Conservation (phyloP, 1,140 invertebrate genomes). For the Bombus haemorrhoidalis region DNA sequence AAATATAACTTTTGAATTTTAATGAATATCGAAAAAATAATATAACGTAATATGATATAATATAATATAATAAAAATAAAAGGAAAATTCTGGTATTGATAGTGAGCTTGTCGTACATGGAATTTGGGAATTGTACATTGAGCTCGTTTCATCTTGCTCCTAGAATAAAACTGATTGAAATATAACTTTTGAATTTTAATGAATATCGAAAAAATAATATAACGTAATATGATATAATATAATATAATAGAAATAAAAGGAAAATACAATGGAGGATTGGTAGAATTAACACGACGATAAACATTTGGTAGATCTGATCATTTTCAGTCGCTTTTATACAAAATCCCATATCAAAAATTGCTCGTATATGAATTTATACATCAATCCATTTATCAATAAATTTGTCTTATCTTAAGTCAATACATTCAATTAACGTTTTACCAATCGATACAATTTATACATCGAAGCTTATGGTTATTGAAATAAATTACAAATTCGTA, state of each 20-base stretch:
- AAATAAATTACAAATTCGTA: too few relatives aligned
- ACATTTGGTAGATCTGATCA: neutral
- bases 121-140: neutral
- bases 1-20: too few relatives aligned
- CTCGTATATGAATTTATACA: neutral
- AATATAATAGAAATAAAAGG: neutral
- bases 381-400: neutral
- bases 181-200: too few relatives aligned
- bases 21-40: too few relatives aligned
- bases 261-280: neutral
- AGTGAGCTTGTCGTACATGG: too few relatives aligned
- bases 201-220: too few relatives aligned
- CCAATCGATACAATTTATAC: neutral
- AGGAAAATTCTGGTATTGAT: neutral
- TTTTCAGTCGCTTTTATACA: neutral
- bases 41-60: too few relatives aligned
- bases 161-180: neutral
- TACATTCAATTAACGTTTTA: neutral
- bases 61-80: too few relatives aligned
- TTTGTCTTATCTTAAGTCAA: neutral
- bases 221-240: too few relatives aligned
- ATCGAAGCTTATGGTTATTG: neutral
- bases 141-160: neutral
- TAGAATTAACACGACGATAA: neutral
- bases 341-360: neutral